A percentile compares a stretch with the other conserved stretches of the same genome.
phyloP scores from a whole-genome alignment of 2,113 vertebrate genomes.

The Erinaceus europaeus region DNA sequence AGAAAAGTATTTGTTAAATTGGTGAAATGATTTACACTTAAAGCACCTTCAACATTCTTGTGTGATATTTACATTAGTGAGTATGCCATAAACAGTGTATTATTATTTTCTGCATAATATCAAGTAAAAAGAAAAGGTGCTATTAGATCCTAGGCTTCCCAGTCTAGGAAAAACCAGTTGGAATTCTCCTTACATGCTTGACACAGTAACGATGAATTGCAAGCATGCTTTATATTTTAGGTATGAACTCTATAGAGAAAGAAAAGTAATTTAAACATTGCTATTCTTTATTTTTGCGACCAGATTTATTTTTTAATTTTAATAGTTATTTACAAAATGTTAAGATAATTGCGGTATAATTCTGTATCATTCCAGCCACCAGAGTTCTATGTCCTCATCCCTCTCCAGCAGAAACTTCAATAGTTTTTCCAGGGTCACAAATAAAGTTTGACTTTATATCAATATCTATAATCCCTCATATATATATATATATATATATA shows the following conservation, averaged over 20 bases:
- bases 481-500: too few relatives aligned
- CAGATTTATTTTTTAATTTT: too few relatives aligned
- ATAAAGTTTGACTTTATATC: too few relatives aligned
- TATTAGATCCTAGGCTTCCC: background rate
- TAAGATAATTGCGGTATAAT: too few relatives aligned
- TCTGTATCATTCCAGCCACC: too few relatives aligned
- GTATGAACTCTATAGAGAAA: background rate
- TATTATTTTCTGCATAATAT: background rate
- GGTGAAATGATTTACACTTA: background rate
- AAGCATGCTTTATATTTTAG: background rate
- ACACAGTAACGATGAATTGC: background rate
- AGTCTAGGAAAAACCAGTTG: background rate
- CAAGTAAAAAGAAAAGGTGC: background rate
- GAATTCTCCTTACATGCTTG: background rate
- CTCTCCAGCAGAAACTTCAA: too few relatives aligned
- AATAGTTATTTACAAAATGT: too few relatives aligned
- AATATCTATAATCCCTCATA: too few relatives aligned
- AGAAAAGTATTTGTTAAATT: background rate
- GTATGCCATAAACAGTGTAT: background rate
- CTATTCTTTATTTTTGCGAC: too few relatives aligned
- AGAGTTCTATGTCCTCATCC: too few relatives aligned
- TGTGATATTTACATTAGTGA: background rate
- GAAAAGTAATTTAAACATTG: background rate
- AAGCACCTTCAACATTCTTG: conserved; percentile 3
- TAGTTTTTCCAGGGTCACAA: too few relatives aligned